Conservation (phyloP, 2,888 invertebrate species). For the Morinoia aosen region DNA sequence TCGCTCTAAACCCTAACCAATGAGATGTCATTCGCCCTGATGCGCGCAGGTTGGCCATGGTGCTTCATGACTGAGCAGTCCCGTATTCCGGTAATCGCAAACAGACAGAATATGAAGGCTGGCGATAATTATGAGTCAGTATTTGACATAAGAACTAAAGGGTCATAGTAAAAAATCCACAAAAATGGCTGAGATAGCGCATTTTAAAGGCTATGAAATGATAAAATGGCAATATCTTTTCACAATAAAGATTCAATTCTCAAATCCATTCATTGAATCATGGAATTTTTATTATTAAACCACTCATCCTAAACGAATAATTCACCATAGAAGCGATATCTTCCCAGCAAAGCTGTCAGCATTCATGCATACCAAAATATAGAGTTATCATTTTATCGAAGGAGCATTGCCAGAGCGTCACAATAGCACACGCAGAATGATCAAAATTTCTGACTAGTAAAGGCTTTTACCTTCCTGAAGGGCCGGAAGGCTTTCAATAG, state of each 20-base stretch:
- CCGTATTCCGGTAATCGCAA: too few species aligned
- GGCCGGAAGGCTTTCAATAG: not conserved
- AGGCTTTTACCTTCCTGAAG: conserved; percentile 13
- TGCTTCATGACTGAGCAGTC: too few species aligned
- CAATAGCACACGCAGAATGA: not conserved
- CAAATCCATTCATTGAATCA: not conserved
- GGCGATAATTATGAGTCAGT: too few species aligned
- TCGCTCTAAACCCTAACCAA: too few species aligned
- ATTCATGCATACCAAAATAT: not conserved
- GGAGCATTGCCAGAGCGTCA: not conserved
- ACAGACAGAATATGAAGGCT: too few species aligned
- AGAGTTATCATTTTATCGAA: not conserved
- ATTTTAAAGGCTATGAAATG: too few species aligned
- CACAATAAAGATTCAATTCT: not conserved
- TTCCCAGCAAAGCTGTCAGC: not conserved
- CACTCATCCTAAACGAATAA: not conserved
- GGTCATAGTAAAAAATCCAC: too few species aligned
- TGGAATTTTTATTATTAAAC: not conserved
- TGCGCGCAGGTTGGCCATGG: too few species aligned
- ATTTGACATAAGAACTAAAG: too few species aligned
- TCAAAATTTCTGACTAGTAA: not conserved
- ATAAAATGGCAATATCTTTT: too few species aligned
- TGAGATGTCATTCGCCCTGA: too few species aligned
- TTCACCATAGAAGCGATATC: not conserved
- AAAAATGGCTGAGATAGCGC: too few species aligned